Conservation (phyloP, 1,140 invertebrate species). For the Stratiolaelaps scimitus region DNA sequence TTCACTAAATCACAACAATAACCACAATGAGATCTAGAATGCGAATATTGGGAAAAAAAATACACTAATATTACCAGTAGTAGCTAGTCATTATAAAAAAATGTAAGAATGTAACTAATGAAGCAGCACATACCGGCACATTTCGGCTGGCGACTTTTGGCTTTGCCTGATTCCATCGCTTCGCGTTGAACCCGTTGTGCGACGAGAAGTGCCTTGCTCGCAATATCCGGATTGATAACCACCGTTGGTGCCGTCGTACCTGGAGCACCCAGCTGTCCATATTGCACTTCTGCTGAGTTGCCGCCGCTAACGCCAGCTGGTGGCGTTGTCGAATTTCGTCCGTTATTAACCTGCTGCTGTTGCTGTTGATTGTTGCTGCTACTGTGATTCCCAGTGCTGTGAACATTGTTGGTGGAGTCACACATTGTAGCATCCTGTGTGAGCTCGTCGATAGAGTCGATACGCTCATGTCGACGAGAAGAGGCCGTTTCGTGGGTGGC, state of each 20-base stretch:
- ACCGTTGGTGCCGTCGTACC: not conserved
- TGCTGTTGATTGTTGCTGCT: not conserved
- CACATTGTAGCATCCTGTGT: too few relatives aligned
- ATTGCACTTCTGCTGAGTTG: not conserved
- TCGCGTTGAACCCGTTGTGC: not conserved
- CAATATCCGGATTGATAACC: slow-evolving; percentile 7
- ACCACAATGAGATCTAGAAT: not conserved
- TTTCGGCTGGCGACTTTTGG: slow-evolving; percentile 25
- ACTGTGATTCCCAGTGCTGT: not conserved
- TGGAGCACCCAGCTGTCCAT: not conserved
- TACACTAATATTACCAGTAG: not conserved
- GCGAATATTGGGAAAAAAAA: slow-evolving; percentile 3
- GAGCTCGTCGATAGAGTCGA: too few relatives aligned
- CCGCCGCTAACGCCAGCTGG: not conserved
- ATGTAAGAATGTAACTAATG: not conserved
- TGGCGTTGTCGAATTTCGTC: not conserved
- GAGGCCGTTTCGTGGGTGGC: too few relatives aligned
- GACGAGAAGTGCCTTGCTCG: slow-evolving; percentile 24
- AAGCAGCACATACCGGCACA: slow-evolving; percentile 8
- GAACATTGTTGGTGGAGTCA: too few relatives aligned
- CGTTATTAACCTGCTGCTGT: not conserved
- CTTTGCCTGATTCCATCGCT: slow-evolving; percentile 15
- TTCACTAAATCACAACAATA: too few relatives aligned
- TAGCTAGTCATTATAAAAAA: not conserved
- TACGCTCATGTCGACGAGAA: too few relatives aligned